Base-by-base conservation (phyloP, 1,140 invertebrate genomes). In the Panagrolaimus sp. region DNA sequence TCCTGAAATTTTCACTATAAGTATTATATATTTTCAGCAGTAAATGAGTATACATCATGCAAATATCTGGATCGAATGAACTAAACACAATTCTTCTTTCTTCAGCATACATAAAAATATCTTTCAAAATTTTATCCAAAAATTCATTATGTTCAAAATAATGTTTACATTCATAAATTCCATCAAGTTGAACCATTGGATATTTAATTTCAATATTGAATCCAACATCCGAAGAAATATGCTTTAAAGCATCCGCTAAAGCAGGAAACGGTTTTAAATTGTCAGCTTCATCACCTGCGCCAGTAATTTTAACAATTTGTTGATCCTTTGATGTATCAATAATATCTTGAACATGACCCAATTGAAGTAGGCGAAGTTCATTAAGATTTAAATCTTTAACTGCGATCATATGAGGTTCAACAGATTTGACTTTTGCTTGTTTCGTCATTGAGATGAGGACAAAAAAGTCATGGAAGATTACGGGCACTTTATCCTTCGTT, bases 121-220 rank as follows among this genome's bases (percentile, higher is more conserved):
- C 32, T 38, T 7, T 38, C 32, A 38, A 38, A 38, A 38, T 38
- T 38, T 38, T 38, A 38, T 38, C 32, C 32, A 76, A 48, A 65
- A 73, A 78, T 44, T 66, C 45, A 52, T 76, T 78, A 26, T 63
- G 43, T 32, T 76, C 74, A 58, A 72, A 73, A 67, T 75, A 76
- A 28, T 67, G 67, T 24, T 67, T 38, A 48, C 75, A 76, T 71
- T 76, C 75, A 44, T 73, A 69, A 10, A 28, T 64, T 15, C 73
- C 73, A 63, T 73, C 71, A 68, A 70, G 26, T 46, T 68, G 63
- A 48, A 44, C 45, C 71, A 76, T 76, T 12, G 75, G 75, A 64
- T 73, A 76, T 55, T 76, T 76, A 28, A 76, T 38, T 38, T 38
- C 32, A 38, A 38, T 38, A 38, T 38, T 38, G 7, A 38, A 38